Evolutionary conservation across 2,113 vertebrate genomes (phyloP), one percentile per base, ranked within the genome.

Genomic region (Sakesphorus luctuosus): DNA sequence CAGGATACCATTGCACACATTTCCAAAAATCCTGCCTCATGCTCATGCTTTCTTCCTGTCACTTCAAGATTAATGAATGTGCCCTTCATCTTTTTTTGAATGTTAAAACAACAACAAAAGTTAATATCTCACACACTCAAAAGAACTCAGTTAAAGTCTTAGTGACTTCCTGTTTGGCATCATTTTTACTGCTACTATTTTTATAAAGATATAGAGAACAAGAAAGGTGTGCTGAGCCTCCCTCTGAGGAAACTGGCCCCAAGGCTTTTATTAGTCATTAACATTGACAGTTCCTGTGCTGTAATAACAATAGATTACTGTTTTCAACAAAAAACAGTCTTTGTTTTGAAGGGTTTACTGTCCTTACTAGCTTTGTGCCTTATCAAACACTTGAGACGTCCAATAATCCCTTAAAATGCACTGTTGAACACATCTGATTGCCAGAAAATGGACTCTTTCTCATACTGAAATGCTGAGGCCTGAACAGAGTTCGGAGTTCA

Each of bases 1-100:
- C 35, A 16, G 2, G 3, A 44, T 49, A 53, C 3, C 4, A 3
- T 33, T 75, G 13, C 18, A 79, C 0, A 2, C 4, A 36, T 59
- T 59, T 72, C 33, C 5, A 53, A 55, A 86, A 72, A 8, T 10
- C 24, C 21, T 55, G 10, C 29, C 10, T 75, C 5, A 7, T 38
- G 8, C 9, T 75, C 11, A 33, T 58, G 14, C 12, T 17, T 87
- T 89, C 35, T 38, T 7, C 56, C 19, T 47, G n/a, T 44, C 24
- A 46, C 36, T 59, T 65, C 38, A 75, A 53, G 47, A 62, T 40
- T 29, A 38, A 38, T 33, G 52, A 59, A 73, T 20, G 3, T 7
- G 61, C n/a, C 4, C 9, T 47, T 35, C 7, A 31, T 36, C 11
- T 20, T 28, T 78, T 80, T 77, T 66, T 24, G 50, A 58, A 52